Percentiles rank a stretch among this genome's conserved stretches.
phyloP scores from a whole-genome alignment of 1,140 invertebrate species.

The Ctenoplectra terminalis region DNA sequence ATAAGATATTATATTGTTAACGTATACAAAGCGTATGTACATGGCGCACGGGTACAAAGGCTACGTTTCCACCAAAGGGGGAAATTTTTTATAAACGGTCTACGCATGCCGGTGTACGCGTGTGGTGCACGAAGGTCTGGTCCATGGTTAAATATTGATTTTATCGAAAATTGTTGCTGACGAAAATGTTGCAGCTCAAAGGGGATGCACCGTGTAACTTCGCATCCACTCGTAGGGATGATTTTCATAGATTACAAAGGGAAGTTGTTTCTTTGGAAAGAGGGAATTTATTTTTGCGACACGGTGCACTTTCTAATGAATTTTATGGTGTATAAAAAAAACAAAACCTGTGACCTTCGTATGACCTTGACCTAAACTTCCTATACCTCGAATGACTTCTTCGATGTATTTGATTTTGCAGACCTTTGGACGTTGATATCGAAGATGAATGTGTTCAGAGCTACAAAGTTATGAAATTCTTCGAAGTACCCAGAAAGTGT shows the following conservation, averaged over 20 bases:
- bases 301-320: neutral
- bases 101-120: slow-evolving; percentile 34
- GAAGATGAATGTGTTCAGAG: slow-evolving; percentile 9
- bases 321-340: neutral
- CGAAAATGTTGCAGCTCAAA: neutral
- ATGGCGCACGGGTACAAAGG: slow-evolving; percentile 68
- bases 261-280: neutral
- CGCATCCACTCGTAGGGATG: neutral
- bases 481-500: slow-evolving; percentile 29
- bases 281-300: neutral
- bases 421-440: neutral
- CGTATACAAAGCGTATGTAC: slow-evolving; percentile 66
- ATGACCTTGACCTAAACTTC: neutral
- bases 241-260: neutral
- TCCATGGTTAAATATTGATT: slow-evolving; percentile 29
- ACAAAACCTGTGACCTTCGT: neutral
- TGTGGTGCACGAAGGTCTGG: slow-evolving; percentile 17
- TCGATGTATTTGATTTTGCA: too few relatives aligned
- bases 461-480: neutral
- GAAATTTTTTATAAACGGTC: slow-evolving; percentile 56
- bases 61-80: slow-evolving; percentile 71
- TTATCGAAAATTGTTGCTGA: slow-evolving; percentile 31
- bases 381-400: neutral
- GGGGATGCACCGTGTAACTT: slow-evolving; percentile 6
- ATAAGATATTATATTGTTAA: slow-evolving; percentile 74